Base-by-base conservation (phyloP, 2,888 invertebrate species). In the Noctua fimbriata region DNA sequence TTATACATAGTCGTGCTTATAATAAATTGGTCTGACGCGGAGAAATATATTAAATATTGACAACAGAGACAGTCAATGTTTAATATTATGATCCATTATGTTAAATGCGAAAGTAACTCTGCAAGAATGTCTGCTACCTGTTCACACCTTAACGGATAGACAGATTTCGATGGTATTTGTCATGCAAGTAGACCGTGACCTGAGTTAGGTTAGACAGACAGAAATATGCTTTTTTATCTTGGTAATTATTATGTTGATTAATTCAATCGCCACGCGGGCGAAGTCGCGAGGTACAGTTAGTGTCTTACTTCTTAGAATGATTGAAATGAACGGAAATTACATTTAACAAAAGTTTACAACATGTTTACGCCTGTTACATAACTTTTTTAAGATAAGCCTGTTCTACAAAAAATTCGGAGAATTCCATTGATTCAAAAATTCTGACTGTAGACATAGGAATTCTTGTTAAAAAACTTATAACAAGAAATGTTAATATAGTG, bases 401-500 rank as follows among this genome's bases (percentile, higher is more conserved):
- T 69, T 16, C 14, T 6, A 52, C 41, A 41, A 65, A 36, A 41
- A 36, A 49, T 44, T 41, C 36, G 28, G 41, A 71, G 55, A 82
- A 47, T 63, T 63, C 18, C 36, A 24, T 69, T 65, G 24, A 67
- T 78, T 1, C 5, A 12, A 74, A 67, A 49, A 36, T 69, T 69
- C 44, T 52, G n/a, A 79, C 32, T 36, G 58, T 12, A 69, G 16
- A n/a, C 71, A 18, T 21, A 58, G 4, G 44, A 83, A 65, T 84
- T 69, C 44, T 58, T 28, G 44, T 16, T 21, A 60, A 69, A 84
- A 73, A 75, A 74, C 18, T 7, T 36, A 1, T 3, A 60, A 55
- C 79, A 65, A 79, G 63, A 84, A 75, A 82, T 60, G 63, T 60
- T 72, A 72, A 83, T 32, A 36, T 16, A 69, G 1, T 21, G 41